Conservation (phyloP, 2,113 vertebrate genomes). For the Oreochromis spilurus region DNA sequence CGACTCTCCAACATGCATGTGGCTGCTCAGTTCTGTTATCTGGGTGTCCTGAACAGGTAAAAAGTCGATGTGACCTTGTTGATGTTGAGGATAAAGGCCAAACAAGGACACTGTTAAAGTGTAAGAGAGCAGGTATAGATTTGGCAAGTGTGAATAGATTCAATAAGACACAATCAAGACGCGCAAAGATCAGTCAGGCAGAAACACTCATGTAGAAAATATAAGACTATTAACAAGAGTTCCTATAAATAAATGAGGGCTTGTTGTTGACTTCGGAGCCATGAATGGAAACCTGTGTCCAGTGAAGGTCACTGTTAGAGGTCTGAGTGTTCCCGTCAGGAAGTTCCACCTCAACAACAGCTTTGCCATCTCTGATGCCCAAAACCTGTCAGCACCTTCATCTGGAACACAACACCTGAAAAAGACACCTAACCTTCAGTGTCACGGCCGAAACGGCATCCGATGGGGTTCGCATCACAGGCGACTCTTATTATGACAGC, state of each 20-base stretch:
- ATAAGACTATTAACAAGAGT: background rate
- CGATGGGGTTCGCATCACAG: background rate
- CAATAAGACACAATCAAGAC: background rate
- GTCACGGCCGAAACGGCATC: background rate
- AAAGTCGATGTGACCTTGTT: background rate
- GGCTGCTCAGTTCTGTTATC: background rate
- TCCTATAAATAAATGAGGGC: background rate
- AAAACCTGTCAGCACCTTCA: background rate
- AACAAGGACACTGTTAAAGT: background rate
- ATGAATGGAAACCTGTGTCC: background rate
- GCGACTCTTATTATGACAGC: background rate
- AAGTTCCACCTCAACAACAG: background rate
- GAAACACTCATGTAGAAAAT: background rate
- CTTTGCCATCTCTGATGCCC: background rate
- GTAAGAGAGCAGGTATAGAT: background rate
- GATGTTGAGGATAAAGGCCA: background rate
- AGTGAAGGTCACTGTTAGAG: background rate
- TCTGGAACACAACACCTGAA: background rate
- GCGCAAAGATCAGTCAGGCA: background rate
- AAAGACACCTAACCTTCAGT: background rate
- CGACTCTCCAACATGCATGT: background rate
- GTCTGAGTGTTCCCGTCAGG: background rate
- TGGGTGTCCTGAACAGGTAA: background rate
- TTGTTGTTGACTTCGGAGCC: background rate
- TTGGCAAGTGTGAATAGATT: background rate